Conservation (phyloP, 1,140 invertebrate genomes). For the Drosophila elegans region DNA sequence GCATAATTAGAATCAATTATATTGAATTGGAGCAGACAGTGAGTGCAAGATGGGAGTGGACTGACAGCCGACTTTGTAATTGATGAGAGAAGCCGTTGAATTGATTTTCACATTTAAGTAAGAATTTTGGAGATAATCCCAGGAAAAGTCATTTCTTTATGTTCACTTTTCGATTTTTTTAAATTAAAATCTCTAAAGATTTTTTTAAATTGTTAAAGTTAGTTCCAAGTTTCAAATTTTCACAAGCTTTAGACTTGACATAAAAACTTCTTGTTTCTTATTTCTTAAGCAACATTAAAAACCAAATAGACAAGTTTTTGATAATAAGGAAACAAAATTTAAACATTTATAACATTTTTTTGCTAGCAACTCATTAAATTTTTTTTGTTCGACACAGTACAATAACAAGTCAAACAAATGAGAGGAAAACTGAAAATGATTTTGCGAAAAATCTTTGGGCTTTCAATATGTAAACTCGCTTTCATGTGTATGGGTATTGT, state of each 20-base stretch:
- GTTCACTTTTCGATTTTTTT: too few species aligned
- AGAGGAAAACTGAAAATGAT: slow-evolving; percentile 70
- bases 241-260: too few species aligned
- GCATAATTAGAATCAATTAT: slow-evolving; percentile 80
- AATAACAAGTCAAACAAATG: slow-evolving; percentile 45
- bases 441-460: slow-evolving; percentile 74
- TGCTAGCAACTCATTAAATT: slow-evolving; percentile 18
- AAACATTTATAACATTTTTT: slow-evolving; percentile 11
- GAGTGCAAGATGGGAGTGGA: slow-evolving; percentile 36
- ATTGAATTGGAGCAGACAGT: slow-evolving; percentile 58
- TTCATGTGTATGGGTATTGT: slow-evolving; percentile 53
- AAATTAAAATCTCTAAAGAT: too few species aligned
- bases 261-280: too few species aligned
- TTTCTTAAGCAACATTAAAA: neutral
- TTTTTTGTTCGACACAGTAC: slow-evolving; percentile 33
- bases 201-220: too few species aligned
- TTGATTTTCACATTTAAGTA: neutral
- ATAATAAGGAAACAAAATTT: neutral
- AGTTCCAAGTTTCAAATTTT: too few species aligned
- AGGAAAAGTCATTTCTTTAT: neutral
- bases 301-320: neutral
- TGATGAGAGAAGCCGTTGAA: neutral
- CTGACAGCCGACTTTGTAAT: neutral
- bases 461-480: slow-evolving; percentile 32
- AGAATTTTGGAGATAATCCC: neutral